Conservation (phyloP, 2,113 vertebrate genomes). For the Ctenodactylus gundi region DNA sequence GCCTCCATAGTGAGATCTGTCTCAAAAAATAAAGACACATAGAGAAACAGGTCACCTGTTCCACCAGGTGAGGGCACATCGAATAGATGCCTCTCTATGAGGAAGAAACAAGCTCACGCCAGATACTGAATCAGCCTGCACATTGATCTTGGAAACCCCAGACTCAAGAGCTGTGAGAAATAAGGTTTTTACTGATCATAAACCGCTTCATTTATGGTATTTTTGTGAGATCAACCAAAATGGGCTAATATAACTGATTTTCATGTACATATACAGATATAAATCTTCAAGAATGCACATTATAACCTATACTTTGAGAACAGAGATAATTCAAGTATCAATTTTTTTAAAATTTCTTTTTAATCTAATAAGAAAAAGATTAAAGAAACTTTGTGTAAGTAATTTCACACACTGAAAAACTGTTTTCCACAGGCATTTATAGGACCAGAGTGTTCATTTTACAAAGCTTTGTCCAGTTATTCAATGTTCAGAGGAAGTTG, state of each 20-base stretch:
- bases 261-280: not conserved
- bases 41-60: fast-evolving
- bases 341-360: not conserved
- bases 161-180: not conserved
- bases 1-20: no score
- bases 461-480: not conserved
- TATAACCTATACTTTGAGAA: not conserved
- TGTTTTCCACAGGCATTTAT: not conserved
- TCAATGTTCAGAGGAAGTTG: not conserved
- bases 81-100: fast-evolving
- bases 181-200: not conserved
- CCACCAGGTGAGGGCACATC: not conserved
- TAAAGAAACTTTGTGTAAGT: not conserved
- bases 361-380: not conserved
- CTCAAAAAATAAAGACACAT: no score
- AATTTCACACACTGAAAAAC: not conserved
- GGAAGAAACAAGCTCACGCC: not conserved
- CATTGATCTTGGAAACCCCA: not conserved
- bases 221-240: not conserved
- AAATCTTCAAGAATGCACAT: not conserved
- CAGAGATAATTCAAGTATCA: not conserved
- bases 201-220: not conserved
- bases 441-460: not conserved
- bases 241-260: not conserved
- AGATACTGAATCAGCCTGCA: not conserved